Base-by-base conservation (phyloP, 1,140 invertebrate species). In the Diachasmimorpha longicaudata region DNA sequence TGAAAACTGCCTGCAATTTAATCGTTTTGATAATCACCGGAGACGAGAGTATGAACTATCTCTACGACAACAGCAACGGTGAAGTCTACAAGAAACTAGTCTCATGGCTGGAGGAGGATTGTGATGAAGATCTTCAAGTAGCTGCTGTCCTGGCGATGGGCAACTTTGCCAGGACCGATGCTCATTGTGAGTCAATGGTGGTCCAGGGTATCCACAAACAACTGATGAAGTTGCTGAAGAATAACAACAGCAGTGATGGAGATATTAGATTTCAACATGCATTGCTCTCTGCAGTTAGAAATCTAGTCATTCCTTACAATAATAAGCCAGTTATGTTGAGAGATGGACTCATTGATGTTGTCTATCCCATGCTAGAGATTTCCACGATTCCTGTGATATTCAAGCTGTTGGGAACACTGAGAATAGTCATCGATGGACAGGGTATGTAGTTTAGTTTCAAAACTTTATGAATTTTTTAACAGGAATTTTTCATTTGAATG, bases 101-200 rank as follows among this genome's bases (percentile, higher is more conserved):
- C 21, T 90, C 91, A 19, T 97, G 96, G 96, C 85, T 98, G 72
- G 91, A 94, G 0, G 84, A 89, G 11, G n/a, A 70, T 42, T 48
- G 6, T 3, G 93, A 95, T 82, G 91, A 93, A 74, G 93, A 95
- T 87, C 87, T 97, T 10, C 90, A 95, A 80, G 92, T 93, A 19
- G 94, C 96, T 36, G 95, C 94, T 0, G 93, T 96, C 10, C 90
- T 97, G 58, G 95, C 96, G 3, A 92, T 97, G 81, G 96, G 95
- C 1, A 98, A 98, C 88, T 97, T 98, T 90, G 96, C 96, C 1
- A 89, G 96, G 55, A 94, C 93, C 83, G 96, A 97, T 87, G 91
- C 91, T 21, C 94, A 97, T 83, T 97, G 96, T 85, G 91, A 93
- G 39, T 90, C 93, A 74, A 95, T 98, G 92, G 95, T 97, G 78